Base-by-base conservation (phyloP, 2,113 vertebrate genomes). In the Nibea coibor region DNA sequence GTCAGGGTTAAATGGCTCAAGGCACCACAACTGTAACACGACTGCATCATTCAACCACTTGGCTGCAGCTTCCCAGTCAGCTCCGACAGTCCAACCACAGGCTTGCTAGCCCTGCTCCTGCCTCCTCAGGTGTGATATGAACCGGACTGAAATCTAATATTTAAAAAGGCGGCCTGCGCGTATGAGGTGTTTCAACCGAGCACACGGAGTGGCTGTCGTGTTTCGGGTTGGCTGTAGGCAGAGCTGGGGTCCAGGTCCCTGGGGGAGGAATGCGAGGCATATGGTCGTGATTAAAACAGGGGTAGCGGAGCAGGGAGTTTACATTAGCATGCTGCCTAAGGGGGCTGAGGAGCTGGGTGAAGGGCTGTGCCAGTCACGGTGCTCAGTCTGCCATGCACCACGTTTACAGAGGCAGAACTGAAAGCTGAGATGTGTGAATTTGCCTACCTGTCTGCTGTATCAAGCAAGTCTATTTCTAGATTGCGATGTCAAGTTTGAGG, bases 281-380 rank as follows among this genome's bases (percentile, higher is more conserved):
- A 91, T 92, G 91, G 86, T 84, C 89, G 75, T 87, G 90, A 92
- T 92, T 93, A 92, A 84, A 87, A 83, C 82, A 62, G 81, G 77
- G 82, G 83, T 80, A 75, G 81, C 63, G 20, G 84, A 87, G 89
- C 80, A 50, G 86, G 72, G 73, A 56, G 69, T 91, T 90, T 91
- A 91, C 84, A 88, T 91, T 89, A 89, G 81, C 78, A 71, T 72
- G 80, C 83, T 57, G 85, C 83, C 88, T 82, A 63, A 75, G 82
- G 86, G 35, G 85, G 71, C 72, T 51, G 77, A 22, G 76, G 59
- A 68, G 64, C 75, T 88, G 84, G 87, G 80, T 78, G 84, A 80
- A 79, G 69, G 63, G 28, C 77, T 56, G 75, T 83, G 86, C 86
- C 82, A 86, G 75, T 88, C 65, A 70, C 51, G 1, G 22, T 7